Evolutionary conservation across 2,113 vertebrate species (phyloP), one percentile per base, ranked within the genome.

Genomic region (Corythornis madagascariensis): DNA sequence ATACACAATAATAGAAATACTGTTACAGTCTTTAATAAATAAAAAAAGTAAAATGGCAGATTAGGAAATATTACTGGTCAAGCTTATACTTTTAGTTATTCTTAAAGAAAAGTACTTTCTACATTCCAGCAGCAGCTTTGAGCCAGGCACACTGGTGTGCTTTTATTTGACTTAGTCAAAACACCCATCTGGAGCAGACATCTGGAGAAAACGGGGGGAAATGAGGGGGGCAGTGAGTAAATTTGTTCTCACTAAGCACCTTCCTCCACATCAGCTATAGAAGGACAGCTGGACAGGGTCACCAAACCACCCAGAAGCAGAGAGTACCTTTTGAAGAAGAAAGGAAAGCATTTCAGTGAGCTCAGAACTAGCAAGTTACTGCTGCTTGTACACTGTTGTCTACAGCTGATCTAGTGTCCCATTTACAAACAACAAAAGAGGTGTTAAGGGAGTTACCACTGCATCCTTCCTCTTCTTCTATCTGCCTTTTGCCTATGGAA

Each of bases 161-260:
- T 76, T 70, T 71, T 29, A 28, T 63, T 57, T 72, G 15, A 35
- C 78, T 56, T 84, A 89, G 86, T 79, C 81, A 92, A 90, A 94
- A 93, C 57, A 93, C 16, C 18, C 80, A 71, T 45, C 63, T 84
- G n/a, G 43, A 90, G 26, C 13, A 53, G 65, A 40, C 45, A 72
- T 74, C 73, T 81, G 69, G 60, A 76, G 42, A 71, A 91, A 80
- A 88, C 13, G 10, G 26, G 24, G 29, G 9, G 10, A 84, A 79
- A 77, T 24, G 9, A 83, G 13, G 17, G 33, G 72, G 21, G 28
- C 24, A n/a, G 47, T 2, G 4, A 76, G 13, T 42, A 64, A 48
- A 11, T 61, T 83, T 83, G 6, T 55, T 72, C 17, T 67, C 24
- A 24, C 48, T 65, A 25, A 43, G 11, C 1, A 2, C 8, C 12